Evolutionary conservation across 2,888 invertebrate genomes (phyloP).

Genomic region (Trichacis sp.): DNA sequence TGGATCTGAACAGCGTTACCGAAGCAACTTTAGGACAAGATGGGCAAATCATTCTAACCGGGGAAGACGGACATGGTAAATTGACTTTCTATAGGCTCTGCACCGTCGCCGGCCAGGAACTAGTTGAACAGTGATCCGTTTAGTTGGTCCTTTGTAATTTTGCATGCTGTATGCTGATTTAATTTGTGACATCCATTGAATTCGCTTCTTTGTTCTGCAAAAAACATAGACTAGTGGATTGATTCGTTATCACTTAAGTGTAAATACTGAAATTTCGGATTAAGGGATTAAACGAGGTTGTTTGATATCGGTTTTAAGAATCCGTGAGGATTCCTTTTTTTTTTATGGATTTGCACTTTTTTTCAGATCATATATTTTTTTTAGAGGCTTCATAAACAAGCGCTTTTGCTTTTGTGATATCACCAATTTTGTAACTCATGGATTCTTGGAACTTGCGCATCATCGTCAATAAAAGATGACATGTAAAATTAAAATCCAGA

Average conservation of each 20-base stretch:
- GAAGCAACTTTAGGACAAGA: constrained; percentile 92
- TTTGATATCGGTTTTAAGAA: constrained; percentile 50
- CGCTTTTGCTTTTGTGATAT: constrained; percentile 30
- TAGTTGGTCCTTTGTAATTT: constrained; percentile 56
- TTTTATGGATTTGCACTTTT: background rate
- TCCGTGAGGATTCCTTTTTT: constrained; percentile 44
- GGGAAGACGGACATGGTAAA: constrained; percentile 92
- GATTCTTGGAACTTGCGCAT: constrained; percentile 57
- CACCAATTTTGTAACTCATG: constrained; percentile 51
- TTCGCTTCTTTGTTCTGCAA: constrained; percentile 49
- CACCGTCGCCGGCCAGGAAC: constrained; percentile 69
- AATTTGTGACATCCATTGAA: constrained; percentile 51
- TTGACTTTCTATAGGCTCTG: constrained; percentile 70
- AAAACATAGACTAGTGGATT: constrained; percentile 30
- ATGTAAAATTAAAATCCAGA: constrained; percentile 30
- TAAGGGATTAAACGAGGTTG: background rate
- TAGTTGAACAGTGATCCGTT: constrained; percentile 67
- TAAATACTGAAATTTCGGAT: constrained; percentile 21
- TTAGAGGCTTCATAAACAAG: background rate
- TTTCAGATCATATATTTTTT: too few species aligned
- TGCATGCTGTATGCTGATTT: constrained; percentile 63
- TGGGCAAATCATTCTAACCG: constrained; percentile 94
- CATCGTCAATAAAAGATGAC: constrained; percentile 19
- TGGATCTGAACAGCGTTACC: constrained; percentile 89
- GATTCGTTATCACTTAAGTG: constrained; percentile 32